These are phyloP conservation scores for Drosophila baimaii DNA, from an alignment of 1,140 invertebrate species.

Conservation along the genomic window DNA sequence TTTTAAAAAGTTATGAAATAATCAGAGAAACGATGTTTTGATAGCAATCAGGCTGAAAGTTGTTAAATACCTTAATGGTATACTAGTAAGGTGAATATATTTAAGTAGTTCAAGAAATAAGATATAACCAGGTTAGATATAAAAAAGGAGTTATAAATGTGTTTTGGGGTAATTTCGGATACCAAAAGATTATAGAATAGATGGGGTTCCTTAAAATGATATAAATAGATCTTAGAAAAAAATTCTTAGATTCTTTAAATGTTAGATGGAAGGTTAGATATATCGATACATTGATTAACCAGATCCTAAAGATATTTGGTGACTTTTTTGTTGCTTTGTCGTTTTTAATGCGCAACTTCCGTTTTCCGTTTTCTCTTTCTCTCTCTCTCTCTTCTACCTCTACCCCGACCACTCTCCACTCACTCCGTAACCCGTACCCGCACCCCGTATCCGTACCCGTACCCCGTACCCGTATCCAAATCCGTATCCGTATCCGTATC, in stretches of 20 bases:
- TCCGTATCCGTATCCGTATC: conserved; percentile 39
- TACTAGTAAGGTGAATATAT: background rate
- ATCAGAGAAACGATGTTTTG: background rate
- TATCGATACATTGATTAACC: conserved; percentile 76
- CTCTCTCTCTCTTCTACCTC: conserved; percentile 49
- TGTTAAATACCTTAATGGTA: background rate
- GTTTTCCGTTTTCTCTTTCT: conserved; percentile 52
- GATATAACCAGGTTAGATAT: background rate
- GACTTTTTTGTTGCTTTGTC: conserved; percentile 80
- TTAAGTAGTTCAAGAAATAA: background rate
- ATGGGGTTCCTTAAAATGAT: background rate
- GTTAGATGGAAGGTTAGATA: background rate
- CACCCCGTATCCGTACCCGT: background rate
- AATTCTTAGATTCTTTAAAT: too few species aligned
- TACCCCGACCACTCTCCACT: conserved; percentile 36
- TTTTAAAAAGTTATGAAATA: background rate
- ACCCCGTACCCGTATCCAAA: conserved; percentile 9
- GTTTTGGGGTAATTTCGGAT: too few species aligned
- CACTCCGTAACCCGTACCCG: conserved; percentile 4
- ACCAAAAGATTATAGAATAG: background rate
- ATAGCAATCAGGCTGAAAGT: background rate
- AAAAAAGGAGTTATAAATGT: background rate
- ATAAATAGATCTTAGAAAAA: too few species aligned
- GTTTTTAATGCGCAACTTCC: conserved; percentile 76
- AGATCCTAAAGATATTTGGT: conserved; percentile 60